Evolutionary conservation across 1,140 invertebrate genomes (phyloP), one percentile per base, ranked within the genome.

Genomic region (Drosophila kepulauana): DNA sequence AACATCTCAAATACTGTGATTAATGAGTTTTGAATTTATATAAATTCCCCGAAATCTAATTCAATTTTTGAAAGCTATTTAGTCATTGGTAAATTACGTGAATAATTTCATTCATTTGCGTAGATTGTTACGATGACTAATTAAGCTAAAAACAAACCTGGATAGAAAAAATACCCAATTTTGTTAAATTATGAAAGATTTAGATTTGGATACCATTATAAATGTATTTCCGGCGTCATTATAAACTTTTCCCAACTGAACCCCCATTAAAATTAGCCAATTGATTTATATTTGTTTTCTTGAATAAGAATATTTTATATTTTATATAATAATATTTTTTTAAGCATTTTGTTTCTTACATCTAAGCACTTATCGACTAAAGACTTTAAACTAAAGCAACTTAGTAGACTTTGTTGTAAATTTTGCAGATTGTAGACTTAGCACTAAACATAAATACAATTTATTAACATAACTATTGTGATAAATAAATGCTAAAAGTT

Each of bases 261-360:
- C 20, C 11, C 68, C 52, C 35, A 62, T 15, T 65, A 5, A 63
- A 54, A 67, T 35, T 11, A 11, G 7, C 33, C 20, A 28, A 54
- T 61, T 45, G 6, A n/a, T 75, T 78, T 57, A 63, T 70, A 80
- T 75, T 61, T 79, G 67, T 46, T 25, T 76, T 68, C 54, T 72
- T 79, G 65, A 45, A 58, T 79, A 78, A 88, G 76, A 82, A 87
- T 87, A 87, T 87, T 88, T 87, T 84, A 88, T 88, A 80, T 87
- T 87, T 88, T 64, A 72, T 80, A 82, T 88, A 75, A 79, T 82
- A 64, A 75, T 87, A 82, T 88, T 80, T 82, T 25, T 69, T 71
- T 54, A 67, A 49, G 51, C 54, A 66, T 63, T 56, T 65, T 59
- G 41, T 76, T 79, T 77, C 10, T 62, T 64, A 65, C 11, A 30